Base-by-base conservation (phyloP, 2,797 vertebrate genomes). In the Enteromius afrohamiltoni region DNA sequence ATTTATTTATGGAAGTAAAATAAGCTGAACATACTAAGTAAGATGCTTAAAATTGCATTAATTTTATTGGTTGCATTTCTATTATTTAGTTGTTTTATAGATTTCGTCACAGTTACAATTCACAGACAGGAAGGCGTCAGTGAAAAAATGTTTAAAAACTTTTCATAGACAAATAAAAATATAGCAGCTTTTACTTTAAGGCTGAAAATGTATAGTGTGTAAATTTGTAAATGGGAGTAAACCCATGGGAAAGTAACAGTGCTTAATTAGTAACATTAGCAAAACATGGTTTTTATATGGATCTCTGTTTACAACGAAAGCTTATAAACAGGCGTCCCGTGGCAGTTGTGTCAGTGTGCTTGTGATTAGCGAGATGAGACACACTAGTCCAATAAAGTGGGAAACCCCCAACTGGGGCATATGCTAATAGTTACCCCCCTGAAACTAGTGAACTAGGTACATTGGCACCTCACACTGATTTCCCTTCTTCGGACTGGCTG, bases 351-450 rank as follows among this genome's bases (percentile, higher is more conserved):
- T 88, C 85, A 81, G 80, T 74, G 26, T 71, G 69, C 74, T 55
- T 74, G 79, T 85, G 86, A 88, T 89, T 89, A 89, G 60, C 51
- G 40, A 86, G 87, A 85, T 82, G 83, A 90, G 84, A 87, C 81
- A 26, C 58, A 70, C 75, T 58, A 64, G 84, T 82, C 84, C 75
- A 78, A 82, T 83, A 87, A 80, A 88, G 64, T 17, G 29, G 47
- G 77, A 47, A 79, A 55, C 69, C 85, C 88, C 86, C 87, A 86
- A 85, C 85, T 88, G 83, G 79, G 84, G 83, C 90, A 91, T 85
- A 77, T 90, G 91, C 84, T 89, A 77, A 81, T 86, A 74, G 84
- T 90, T 91, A 91, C 77, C 49, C 73, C 85, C 70, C 75, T 83
- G 77, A 87, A 79, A 75, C 87, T 82, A 82, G 73, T 64, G 58